These are phyloP conservation scores for Blastomussa wellsi DNA, from an alignment of 92 coral and sea anemone genomes.

Conservation along the genomic window DNA sequence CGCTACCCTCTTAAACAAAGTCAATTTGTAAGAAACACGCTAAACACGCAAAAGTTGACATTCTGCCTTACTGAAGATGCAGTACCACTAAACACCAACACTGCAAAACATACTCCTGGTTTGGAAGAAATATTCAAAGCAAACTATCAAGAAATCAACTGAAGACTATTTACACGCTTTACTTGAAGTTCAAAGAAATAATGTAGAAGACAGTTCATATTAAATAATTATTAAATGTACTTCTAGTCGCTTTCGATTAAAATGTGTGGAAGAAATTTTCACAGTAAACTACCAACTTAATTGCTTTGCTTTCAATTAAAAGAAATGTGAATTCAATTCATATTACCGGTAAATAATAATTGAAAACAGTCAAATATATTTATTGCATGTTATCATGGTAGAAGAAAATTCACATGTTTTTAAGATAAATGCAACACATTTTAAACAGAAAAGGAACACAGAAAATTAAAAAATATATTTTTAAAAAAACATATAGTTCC, in stretches of 20 bases:
- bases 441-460: neutral
- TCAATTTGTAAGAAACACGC: too few relatives aligned
- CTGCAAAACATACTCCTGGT: too few relatives aligned
- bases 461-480: neutral
- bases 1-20: too few relatives aligned
- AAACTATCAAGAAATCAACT: too few relatives aligned
- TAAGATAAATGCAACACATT: neutral
- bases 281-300: neutral
- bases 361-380: neutral
- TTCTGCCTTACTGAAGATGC: neutral
- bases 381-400: neutral
- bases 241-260: neutral
- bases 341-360: too few relatives aligned
- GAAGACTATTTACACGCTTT: too few relatives aligned
- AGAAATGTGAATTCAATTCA: neutral
- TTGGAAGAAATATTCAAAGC: too few relatives aligned
- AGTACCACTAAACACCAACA: neutral
- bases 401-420: neutral
- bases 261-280: neutral
- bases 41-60: too few relatives aligned
- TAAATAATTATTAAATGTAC: too few relatives aligned
- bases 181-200: too few relatives aligned
- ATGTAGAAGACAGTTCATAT: too few relatives aligned
- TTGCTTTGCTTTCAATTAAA: neutral
- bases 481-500: neutral